These are phyloP conservation scores for Galleria mellonella DNA, from an alignment of 1,140 invertebrate species.

Conservation along the genomic window DNA sequence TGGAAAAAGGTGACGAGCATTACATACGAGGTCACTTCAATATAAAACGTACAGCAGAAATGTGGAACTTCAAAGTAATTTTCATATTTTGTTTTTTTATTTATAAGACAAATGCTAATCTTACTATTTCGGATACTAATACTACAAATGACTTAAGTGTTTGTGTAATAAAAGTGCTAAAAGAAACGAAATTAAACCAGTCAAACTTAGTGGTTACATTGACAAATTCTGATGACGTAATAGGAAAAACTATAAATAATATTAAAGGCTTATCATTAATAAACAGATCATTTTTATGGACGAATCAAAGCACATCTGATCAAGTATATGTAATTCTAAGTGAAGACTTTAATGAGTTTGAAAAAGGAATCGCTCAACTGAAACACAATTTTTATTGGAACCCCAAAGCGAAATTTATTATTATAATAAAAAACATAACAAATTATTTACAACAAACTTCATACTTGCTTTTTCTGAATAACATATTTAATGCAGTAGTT, in stretches of 20 bases:
- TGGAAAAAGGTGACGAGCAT: no score
- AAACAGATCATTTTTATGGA: constrained; percentile 12
- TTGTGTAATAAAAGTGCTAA: no score
- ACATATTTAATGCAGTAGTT: constrained; percentile 11
- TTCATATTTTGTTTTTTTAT: no score
- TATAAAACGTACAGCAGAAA: no score
- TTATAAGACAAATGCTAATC: no score
- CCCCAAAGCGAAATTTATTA: constrained; percentile 16
- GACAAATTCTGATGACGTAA: background rate
- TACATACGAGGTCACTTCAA: no score
- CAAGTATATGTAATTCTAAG: constrained; percentile 10
- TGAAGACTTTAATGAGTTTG: constrained; percentile 8
- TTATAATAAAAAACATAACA: constrained; percentile 8
- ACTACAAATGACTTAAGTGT: no score
- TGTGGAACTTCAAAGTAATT: no score
- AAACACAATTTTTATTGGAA: constrained; percentile 19
- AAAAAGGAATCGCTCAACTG: constrained; percentile 7
- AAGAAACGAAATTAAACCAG: no score
- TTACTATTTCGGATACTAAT: no score
- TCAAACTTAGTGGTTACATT: background rate
- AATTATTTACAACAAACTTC: constrained; percentile 1
- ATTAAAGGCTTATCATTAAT: constrained; percentile 6
- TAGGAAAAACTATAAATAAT: background rate
- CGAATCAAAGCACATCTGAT: constrained; percentile 4
- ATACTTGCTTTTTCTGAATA: constrained; percentile 2